Percentiles rank a stretch among this genome's conserved stretches.
Evolutionary conservation across 1,140 invertebrate genomes (phyloP).

Genomic region (Druon quercuslanigerum): DNA sequence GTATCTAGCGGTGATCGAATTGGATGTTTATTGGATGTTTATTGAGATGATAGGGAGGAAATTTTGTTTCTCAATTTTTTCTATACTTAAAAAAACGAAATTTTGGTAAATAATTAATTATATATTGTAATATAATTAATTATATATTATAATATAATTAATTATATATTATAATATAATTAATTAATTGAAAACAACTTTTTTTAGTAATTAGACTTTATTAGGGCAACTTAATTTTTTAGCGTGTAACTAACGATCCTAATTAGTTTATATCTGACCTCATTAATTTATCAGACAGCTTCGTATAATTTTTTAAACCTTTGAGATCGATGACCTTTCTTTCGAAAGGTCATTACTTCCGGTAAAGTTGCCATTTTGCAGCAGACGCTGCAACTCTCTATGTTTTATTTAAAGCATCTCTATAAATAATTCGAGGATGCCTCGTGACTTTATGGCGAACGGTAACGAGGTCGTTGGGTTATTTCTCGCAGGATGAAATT

Average conservation of each 20-base stretch:
- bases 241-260: not conserved
- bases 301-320: slow-evolving; percentile 42
- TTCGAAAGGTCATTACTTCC: slow-evolving; percentile 46
- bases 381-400: not conserved
- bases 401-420: slow-evolving; percentile 25
- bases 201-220: not conserved
- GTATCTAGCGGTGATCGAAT: too few relatives aligned
- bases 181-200: not conserved
- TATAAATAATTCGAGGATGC: slow-evolving; percentile 24
- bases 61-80: too few relatives aligned
- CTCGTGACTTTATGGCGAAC: not conserved
- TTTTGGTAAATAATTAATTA: too few relatives aligned
- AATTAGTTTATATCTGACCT: not conserved
- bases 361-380: slow-evolving; percentile 33
- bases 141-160: too few relatives aligned
- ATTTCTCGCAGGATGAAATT: not conserved
- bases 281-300: not conserved
- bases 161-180: too few relatives aligned
- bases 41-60: too few relatives aligned
- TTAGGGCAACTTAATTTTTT: not conserved
- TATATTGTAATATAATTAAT: too few relatives aligned
- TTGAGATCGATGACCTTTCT: slow-evolving; percentile 40
- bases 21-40: too few relatives aligned
- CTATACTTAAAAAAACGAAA: too few relatives aligned
- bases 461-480: not conserved